phyloP scores from a whole-genome alignment of 2,888 invertebrate genomes.

The Oegoconia quadripuncta region DNA sequence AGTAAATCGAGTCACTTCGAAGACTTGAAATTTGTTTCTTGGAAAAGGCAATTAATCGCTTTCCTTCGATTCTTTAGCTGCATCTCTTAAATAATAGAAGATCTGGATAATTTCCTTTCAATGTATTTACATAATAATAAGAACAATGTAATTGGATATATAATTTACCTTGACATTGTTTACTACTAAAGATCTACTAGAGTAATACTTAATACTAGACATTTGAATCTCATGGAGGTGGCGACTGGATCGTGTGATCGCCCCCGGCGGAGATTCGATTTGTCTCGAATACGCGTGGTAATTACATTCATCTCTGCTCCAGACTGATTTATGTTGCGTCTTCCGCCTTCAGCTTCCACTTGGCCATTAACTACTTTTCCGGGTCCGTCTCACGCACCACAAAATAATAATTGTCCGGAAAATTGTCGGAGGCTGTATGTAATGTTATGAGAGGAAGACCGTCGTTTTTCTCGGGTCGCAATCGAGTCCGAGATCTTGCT shows the following conservation, averaged over 20 bases:
- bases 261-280: conserved; percentile 42
- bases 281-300: conserved; percentile 52
- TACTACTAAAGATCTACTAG: too few species aligned
- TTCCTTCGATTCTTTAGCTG: conserved; percentile 32
- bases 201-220: too few species aligned
- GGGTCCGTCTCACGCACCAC: conserved; percentile 74
- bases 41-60: conserved; percentile 59
- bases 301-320: conserved; percentile 62
- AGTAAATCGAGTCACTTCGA: conserved; percentile 66
- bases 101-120: conserved; percentile 16
- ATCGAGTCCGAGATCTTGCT: conserved; percentile 78
- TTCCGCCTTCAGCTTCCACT: conserved; percentile 42
- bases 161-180: too few species aligned
- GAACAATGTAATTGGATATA: neutral
- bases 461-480: conserved; percentile 69
- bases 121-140: neutral
- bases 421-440: conserved; percentile 76
- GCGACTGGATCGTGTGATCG: conserved; percentile 32
- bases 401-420: conserved; percentile 80
- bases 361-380: conserved; percentile 69
- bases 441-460: conserved; percentile 76
- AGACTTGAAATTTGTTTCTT: conserved; percentile 61
- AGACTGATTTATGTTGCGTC: conserved; percentile 57
- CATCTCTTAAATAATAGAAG: conserved; percentile 17
- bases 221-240: conserved; percentile 6